Percentiles rank a stretch among this genome's conserved stretches.
Evolutionary conservation across 2,113 vertebrate species (phyloP).

Genomic region (Thalassoma bifasciatum): DNA sequence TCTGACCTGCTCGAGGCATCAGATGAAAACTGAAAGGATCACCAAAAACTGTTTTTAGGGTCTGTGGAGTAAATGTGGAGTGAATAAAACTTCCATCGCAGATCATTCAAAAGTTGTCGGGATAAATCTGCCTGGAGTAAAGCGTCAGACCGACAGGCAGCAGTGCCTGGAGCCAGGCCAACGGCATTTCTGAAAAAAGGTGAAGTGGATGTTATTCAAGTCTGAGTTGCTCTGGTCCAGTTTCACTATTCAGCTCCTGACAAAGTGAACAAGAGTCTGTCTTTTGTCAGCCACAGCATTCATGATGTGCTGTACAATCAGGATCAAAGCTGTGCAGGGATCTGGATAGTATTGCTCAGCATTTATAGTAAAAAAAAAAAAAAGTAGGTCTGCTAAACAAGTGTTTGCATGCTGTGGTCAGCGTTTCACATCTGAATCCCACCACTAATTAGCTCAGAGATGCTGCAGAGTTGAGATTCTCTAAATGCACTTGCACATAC

Average conservation of each 20-base stretch:
- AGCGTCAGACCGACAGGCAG: neutral
- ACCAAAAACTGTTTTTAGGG: neutral
- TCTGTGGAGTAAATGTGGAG: neutral
- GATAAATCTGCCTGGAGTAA: neutral
- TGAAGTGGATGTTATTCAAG: neutral
- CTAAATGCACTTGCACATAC: conserved; percentile 12
- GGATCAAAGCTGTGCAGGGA: conserved; percentile 44
- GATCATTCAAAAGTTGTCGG: neutral
- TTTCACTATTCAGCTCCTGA: conserved; percentile 10
- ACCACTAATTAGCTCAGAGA: conserved; percentile 58
- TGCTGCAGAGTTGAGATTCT: conserved; percentile 61
- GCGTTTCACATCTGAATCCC: conserved; percentile 53
- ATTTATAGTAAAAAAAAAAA: conserved; percentile 33
- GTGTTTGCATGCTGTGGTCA: conserved; percentile 56
- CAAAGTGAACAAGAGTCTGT: conserved; percentile 3
- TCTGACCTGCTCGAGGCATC: neutral
- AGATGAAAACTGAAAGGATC: neutral
- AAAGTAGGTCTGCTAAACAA: conserved; percentile 53
- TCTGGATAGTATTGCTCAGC: conserved; percentile 44
- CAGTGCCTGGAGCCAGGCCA: neutral
- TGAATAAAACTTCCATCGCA: neutral
- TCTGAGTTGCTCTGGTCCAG: neutral
- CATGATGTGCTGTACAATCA: conserved; percentile 12
- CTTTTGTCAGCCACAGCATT: conserved; percentile 1
- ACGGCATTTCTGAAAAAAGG: neutral